These are phyloP conservation scores for Mayetiola destructor DNA, from an alignment of 2,888 invertebrate genomes.

Conservation along the genomic window DNA sequence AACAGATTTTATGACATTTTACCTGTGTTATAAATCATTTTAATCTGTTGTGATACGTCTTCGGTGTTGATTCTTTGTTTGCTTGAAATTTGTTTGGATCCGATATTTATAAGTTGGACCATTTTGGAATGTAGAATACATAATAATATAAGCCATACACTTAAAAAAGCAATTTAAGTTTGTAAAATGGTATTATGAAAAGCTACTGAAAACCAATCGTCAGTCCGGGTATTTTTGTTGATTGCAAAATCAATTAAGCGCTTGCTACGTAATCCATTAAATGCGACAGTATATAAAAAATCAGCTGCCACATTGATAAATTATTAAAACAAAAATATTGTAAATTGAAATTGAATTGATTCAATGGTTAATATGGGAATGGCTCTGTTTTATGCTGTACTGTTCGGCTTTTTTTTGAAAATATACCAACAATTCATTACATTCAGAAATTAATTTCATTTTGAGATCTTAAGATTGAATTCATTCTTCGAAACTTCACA, in stretches of 20 bases:
- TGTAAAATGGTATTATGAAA: no score
- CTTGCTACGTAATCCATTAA: constrained; percentile 4
- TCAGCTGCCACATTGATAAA: constrained; percentile 1
- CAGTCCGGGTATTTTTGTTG: no score
- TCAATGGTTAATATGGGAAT: neutral
- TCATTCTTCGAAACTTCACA: neutral
- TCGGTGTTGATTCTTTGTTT: neutral
- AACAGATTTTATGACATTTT: neutral
- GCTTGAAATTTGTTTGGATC: no score
- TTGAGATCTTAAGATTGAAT: neutral
- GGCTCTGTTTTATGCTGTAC: neutral
- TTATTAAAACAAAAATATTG: constrained; percentile 1
- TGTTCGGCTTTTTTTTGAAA: neutral
- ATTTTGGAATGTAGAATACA: neutral
- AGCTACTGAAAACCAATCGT: neutral
- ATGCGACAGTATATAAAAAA: neutral
- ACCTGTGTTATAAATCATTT: constrained; percentile 6
- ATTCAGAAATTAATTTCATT: neutral
- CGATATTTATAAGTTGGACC: neutral
- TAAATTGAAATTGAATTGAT: neutral
- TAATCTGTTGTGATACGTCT: constrained; percentile 3
- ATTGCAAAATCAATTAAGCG: constrained; percentile 11
- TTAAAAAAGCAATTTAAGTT: no score
- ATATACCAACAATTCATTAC: neutral
- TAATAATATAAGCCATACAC: neutral